phyloP scores from a whole-genome alignment of 2,797 vertebrate genomes.

The Notolepis coatsorum region DNA sequence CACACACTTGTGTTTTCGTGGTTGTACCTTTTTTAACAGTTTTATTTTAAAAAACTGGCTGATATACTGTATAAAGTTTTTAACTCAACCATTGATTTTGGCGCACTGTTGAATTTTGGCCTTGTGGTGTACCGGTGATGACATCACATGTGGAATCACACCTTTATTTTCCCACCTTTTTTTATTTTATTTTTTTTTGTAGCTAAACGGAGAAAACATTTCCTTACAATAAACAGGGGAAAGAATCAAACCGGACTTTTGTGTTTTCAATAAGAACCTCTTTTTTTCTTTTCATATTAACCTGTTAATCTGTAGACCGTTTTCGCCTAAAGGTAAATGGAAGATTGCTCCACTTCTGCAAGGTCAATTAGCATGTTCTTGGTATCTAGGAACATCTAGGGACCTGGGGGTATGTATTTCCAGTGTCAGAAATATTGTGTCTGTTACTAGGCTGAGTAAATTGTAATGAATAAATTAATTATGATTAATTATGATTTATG shows the following conservation, averaged over 20 bases:
- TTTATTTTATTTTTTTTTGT: slow-evolving; percentile 71
- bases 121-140: slow-evolving; percentile 75
- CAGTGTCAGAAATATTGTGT: too few relatives aligned
- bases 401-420: too few relatives aligned
- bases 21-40: slow-evolving; percentile 71
- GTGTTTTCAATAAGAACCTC: slow-evolving; percentile 10
- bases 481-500: too few relatives aligned
- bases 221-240: slow-evolving; percentile 83
- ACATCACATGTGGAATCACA: slow-evolving; percentile 66
- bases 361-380: too few relatives aligned
- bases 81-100: slow-evolving; percentile 78
- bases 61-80: slow-evolving; percentile 85
- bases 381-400: too few relatives aligned
- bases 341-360: too few relatives aligned
- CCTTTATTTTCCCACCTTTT: too few relatives aligned
- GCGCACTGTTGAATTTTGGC: slow-evolving; percentile 72
- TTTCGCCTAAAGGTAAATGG: too few relatives aligned
- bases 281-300: slow-evolving; percentile 24
- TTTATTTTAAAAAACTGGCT: slow-evolving; percentile 87
- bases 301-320: too few relatives aligned
- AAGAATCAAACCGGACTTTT: slow-evolving; percentile 33
- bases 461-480: too few relatives aligned
- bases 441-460: too few relatives aligned
- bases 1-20: slow-evolving; percentile 57
- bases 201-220: slow-evolving; percentile 78